Conservation (phyloP, 1,140 invertebrate genomes). For the Drosophila lini region DNA sequence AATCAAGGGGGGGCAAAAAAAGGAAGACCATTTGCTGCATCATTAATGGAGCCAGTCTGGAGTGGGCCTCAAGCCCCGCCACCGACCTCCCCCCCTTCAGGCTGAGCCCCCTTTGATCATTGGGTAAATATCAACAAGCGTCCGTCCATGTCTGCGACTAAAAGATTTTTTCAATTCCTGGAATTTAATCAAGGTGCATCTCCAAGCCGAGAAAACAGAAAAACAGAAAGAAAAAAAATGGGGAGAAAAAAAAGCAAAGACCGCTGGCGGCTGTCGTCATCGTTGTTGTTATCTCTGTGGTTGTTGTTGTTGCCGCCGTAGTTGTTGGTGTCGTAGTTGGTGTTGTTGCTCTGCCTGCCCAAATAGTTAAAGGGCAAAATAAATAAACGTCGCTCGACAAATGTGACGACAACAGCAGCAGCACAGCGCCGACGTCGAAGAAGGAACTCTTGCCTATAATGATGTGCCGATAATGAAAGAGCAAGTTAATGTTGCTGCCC, state of each 20-base stretch:
- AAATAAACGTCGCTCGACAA: slow-evolving; percentile 64
- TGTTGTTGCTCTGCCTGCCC: slow-evolving; percentile 48
- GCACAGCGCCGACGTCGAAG: slow-evolving; percentile 4
- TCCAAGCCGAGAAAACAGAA: slow-evolving; percentile 30
- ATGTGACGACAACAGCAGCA: slow-evolving; percentile 36
- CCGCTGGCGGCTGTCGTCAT: slow-evolving; percentile 38
- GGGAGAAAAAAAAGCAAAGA: slow-evolving; percentile 21
- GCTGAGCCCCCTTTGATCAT: slow-evolving; percentile 28
- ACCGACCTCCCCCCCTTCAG: background rate
- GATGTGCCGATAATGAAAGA: slow-evolving; percentile 73
- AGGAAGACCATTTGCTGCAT: slow-evolving; percentile 64
- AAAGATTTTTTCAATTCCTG: slow-evolving; percentile 70
- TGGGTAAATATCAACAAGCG: slow-evolving; percentile 59
- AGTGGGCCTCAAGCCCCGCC: slow-evolving; percentile 6
- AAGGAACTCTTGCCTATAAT: slow-evolving; percentile 45
- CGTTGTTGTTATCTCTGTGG: slow-evolving; percentile 9
- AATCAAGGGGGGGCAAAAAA: background rate
- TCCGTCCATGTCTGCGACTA: slow-evolving; percentile 40
- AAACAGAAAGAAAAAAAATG: slow-evolving; percentile 14
- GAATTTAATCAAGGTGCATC: slow-evolving; percentile 83
- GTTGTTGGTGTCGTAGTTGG: background rate
- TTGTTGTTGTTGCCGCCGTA: background rate
- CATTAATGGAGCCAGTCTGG: slow-evolving; percentile 59
- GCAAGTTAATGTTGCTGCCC: slow-evolving; percentile 47
- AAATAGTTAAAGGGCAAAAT: slow-evolving; percentile 75